Conservation (phyloP, 2,797 vertebrate genomes). For the Tadarida brasiliensis region DNA sequence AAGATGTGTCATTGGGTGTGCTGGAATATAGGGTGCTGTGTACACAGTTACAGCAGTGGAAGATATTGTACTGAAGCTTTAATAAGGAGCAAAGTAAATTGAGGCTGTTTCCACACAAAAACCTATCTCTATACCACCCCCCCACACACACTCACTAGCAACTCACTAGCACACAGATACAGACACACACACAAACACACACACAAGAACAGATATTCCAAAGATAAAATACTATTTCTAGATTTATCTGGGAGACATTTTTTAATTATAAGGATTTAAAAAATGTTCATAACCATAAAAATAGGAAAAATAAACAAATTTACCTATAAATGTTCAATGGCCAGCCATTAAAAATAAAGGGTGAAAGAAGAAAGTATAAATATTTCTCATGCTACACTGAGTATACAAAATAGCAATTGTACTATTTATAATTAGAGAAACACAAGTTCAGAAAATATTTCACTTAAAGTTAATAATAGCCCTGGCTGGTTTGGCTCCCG, state of each 20-base stretch:
- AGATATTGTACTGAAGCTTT: not conserved
- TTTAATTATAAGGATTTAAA: not conserved
- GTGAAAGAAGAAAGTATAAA: not conserved
- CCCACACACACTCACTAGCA: not conserved
- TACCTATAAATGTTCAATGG: not conserved
- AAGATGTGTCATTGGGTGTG: not conserved
- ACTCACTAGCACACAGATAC: not conserved
- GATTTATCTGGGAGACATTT: not conserved
- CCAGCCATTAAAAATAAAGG: not conserved
- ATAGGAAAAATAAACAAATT: not conserved
- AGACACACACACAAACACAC: not conserved
- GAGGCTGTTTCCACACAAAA: not conserved
- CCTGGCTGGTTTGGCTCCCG: no score
- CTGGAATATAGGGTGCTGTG: not conserved
- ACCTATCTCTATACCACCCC: not conserved
- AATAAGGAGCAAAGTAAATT: not conserved
- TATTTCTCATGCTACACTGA: not conserved
- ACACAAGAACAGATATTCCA: not conserved
- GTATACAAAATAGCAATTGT: not conserved
- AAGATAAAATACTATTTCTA: not conserved
- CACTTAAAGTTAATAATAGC: not conserved
- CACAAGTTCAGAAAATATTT: not conserved
- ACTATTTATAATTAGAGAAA: not conserved
- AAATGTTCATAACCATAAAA: not conserved
- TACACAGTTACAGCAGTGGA: not conserved